A percentile compares a stretch with the other conserved stretches of the same genome.
phyloP scores from a whole-genome alignment of 2,888 invertebrate genomes.

The Ctenicera cuprea region DNA sequence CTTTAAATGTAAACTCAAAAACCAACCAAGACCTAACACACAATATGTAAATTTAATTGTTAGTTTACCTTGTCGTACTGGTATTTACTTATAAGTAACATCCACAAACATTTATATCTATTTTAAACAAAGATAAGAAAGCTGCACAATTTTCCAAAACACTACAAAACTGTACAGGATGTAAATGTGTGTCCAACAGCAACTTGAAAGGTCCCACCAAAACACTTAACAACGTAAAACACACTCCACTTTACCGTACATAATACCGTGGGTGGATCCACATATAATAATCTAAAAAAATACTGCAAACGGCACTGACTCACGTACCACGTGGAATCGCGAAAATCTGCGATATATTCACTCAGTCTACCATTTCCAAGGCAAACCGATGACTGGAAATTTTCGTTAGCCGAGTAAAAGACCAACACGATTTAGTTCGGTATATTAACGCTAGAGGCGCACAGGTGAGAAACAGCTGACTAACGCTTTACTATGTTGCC shows the following conservation, averaged over 20 bases:
- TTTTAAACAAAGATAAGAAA: conserved; percentile 32
- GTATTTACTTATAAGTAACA: conserved; percentile 31
- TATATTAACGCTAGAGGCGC: conserved; percentile 52
- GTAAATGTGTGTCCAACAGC: neutral
- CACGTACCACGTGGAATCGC: conserved; percentile 58
- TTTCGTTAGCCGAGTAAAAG: conserved; percentile 51
- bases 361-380: conserved; percentile 58
- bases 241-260: conserved; percentile 2
- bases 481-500: conserved; percentile 40
- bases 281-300: conserved; percentile 21
- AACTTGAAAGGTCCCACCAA: conserved; percentile 33
- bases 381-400: conserved; percentile 64
- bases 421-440: conserved; percentile 39
- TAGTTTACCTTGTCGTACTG: conserved; percentile 30
- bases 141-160: conserved; percentile 26
- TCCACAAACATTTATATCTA: conserved; percentile 31
- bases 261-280: conserved; percentile 28
- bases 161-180: conserved; percentile 18
- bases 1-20: conserved; percentile 18
- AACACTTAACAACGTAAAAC: conserved; percentile 31
- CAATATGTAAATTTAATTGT: neutral
- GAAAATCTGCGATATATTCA: conserved; percentile 54
- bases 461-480: conserved; percentile 59
- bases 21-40: neutral
- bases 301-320: conserved; percentile 24